Evolutionary conservation across 2,113 vertebrate species (phyloP).

Genomic region (Strix aluco): DNA sequence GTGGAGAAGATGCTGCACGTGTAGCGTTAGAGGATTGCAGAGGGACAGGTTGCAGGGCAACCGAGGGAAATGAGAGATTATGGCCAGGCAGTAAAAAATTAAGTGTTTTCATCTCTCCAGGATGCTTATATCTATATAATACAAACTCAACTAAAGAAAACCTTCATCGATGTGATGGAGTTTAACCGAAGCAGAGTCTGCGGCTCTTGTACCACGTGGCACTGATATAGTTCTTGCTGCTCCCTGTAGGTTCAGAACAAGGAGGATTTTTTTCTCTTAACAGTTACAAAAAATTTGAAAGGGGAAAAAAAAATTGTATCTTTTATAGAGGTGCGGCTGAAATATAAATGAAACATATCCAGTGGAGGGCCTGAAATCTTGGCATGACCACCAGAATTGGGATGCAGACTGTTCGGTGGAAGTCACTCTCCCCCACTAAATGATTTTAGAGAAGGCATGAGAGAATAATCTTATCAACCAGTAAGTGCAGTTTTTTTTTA

Average conservation of each 20-base stretch:
- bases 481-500: neutral
- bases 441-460: neutral
- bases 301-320: accelerated
- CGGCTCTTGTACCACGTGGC: neutral
- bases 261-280: neutral
- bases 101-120: slow-evolving; percentile 16
- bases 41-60: neutral
- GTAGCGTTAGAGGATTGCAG: neutral
- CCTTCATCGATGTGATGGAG: neutral
- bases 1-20: neutral
- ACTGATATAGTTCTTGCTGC: neutral
- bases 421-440: neutral
- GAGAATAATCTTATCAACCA: neutral
- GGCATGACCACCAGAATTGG: neutral
- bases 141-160: neutral
- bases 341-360: neutral
- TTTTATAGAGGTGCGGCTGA: neutral
- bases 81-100: neutral
- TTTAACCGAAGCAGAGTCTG: neutral
- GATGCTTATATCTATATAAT: slow-evolving; percentile 9
- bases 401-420: neutral
- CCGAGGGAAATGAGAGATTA: neutral
- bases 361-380: neutral
- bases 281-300: neutral
- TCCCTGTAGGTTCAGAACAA: neutral